phyloP scores from a whole-genome alignment of 2,888 invertebrate species.

The Hypolimnas misippus region DNA sequence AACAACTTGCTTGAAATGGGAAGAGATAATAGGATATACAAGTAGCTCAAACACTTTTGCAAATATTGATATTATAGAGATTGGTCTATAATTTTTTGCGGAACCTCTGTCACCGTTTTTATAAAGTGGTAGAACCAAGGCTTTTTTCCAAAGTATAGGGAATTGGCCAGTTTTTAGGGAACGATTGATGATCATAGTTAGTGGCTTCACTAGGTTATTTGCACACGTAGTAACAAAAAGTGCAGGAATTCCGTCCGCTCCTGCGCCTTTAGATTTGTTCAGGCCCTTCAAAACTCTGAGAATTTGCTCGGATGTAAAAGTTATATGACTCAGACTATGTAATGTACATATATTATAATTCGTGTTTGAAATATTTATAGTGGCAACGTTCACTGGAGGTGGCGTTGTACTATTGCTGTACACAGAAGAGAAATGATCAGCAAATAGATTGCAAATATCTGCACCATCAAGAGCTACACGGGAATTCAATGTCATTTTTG shows the following conservation, averaged over 20 bases:
- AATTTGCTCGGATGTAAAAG: not conserved
- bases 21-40: not conserved
- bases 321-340: not conserved
- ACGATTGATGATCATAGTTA: constrained; percentile 2
- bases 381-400: constrained; percentile 2
- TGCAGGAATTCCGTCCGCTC: constrained; percentile 1
- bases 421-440: constrained; percentile 2
- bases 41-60: not conserved
- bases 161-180: not conserved
- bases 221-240: constrained; percentile 1
- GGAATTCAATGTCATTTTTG: constrained; percentile 1
- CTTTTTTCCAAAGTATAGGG: not conserved
- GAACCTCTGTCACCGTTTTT: not conserved
- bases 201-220: not conserved
- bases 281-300: constrained; percentile 2
- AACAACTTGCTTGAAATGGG: not conserved
- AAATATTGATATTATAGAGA: constrained; percentile 6
- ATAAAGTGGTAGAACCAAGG: not conserved
- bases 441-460: constrained; percentile 4
- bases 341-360: not conserved
- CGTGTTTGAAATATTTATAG: constrained; percentile 2
- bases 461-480: constrained; percentile 4
- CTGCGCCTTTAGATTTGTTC: not conserved
- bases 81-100: not conserved
- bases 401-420: constrained; percentile 2